Evolutionary conservation across 2,888 invertebrate genomes (phyloP).

Genomic region (Formica aserva): DNA sequence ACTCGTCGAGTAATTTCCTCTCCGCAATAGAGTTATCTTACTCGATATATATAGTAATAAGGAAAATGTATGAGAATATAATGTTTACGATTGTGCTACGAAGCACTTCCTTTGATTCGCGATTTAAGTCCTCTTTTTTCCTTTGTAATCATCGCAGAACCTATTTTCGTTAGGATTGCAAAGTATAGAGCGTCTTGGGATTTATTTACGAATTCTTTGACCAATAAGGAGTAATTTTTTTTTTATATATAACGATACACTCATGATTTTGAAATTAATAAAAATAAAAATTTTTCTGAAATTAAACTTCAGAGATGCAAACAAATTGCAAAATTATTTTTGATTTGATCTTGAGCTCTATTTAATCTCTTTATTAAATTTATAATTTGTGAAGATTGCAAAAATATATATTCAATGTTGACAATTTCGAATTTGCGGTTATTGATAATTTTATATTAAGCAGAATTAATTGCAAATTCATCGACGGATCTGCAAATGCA

Average conservation of each 20-base stretch:
- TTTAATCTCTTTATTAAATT: not conserved
- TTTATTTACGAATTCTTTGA: not conserved
- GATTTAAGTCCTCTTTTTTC: not conserved
- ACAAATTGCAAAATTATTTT: not conserved
- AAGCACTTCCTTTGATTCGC: constrained; percentile 23
- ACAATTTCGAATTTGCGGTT: not conserved
- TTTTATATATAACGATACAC: not conserved
- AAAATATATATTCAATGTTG: not conserved
- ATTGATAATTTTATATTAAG: not conserved
- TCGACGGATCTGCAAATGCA: not conserved
- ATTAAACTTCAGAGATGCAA: not conserved
- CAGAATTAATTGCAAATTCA: not conserved
- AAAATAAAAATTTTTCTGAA: not conserved
- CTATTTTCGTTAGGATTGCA: constrained; percentile 15
- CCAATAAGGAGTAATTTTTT: not conserved
- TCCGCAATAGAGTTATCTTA: constrained; percentile 1
- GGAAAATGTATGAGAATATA: constrained; percentile 7
- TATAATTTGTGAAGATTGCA: not conserved
- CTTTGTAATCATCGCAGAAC: not conserved
- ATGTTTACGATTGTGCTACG: not conserved
- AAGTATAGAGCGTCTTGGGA: not conserved
- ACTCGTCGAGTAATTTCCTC: constrained; percentile 15
- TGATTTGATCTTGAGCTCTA: not conserved
- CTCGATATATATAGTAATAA: constrained; percentile 14
- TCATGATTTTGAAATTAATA: not conserved